Evolutionary conservation across 2,888 invertebrate species (phyloP).

Genomic region (Athrips mouffetella): DNA sequence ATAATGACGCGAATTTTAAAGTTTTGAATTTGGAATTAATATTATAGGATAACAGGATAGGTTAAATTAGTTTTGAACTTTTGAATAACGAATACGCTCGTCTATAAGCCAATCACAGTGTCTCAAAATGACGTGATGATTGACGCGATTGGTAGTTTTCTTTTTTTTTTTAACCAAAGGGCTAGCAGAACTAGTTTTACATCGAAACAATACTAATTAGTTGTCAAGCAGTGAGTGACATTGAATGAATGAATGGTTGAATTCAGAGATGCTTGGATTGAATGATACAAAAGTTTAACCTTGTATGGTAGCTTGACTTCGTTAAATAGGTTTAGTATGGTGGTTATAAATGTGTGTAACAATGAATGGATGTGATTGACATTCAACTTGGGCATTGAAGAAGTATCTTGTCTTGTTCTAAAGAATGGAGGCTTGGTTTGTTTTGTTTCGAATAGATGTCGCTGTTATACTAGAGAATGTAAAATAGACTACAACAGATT

Average conservation of each 20-base stretch:
- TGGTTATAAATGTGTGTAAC: slow-evolving; percentile 3
- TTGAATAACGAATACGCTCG: not conserved
- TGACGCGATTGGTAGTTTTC: slow-evolving; percentile 4
- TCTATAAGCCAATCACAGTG: slow-evolving; percentile 4
- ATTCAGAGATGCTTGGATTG: slow-evolving; percentile 1
- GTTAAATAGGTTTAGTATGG: slow-evolving; percentile 5
- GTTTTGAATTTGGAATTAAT: too few species aligned
- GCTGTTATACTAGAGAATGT: too few species aligned
- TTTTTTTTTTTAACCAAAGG: not conserved
- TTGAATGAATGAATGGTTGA: slow-evolving; percentile 8
- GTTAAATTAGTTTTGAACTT: too few species aligned
- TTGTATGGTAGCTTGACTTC: slow-evolving; percentile 1
- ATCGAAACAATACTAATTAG: slow-evolving; percentile 14
- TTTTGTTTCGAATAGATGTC: too few species aligned
- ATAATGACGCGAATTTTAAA: too few species aligned
- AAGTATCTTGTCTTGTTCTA: not conserved
- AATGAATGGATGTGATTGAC: slow-evolving; percentile 6
- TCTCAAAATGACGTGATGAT: slow-evolving; percentile 7
- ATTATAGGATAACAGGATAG: too few species aligned
- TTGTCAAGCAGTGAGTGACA: slow-evolving; percentile 10
- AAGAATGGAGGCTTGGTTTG: too few species aligned
- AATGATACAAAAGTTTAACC: slow-evolving; percentile 2
- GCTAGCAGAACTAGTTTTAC: slow-evolving; percentile 1
- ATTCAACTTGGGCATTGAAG: slow-evolving; percentile 5
- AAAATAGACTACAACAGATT: too few species aligned